Evolutionary conservation across 1,140 invertebrate genomes (phyloP), one percentile per base, ranked within the genome.

Genomic region (Elysia chlorotica): DNA sequence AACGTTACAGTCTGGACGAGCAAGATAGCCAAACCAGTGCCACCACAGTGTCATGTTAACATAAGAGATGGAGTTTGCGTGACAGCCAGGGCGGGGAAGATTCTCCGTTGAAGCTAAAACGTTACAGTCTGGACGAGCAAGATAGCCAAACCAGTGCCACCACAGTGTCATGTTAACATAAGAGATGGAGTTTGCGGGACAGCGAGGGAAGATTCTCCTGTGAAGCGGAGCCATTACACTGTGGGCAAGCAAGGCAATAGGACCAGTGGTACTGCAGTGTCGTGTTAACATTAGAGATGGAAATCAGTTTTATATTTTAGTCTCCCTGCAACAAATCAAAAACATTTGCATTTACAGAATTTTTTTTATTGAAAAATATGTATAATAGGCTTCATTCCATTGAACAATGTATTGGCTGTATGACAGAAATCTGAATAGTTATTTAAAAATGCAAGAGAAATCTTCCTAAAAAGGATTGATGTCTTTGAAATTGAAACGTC

Each of bases 1-100:
- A 37, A 14, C 23, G 4, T 33, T 53, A 53, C 23, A 53, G n/a
- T n/a, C n/a, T n/a, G n/a, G n/a, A n/a, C 33, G n/a, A 68, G 4
- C 19, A 3, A 23, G 36, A 23, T 4, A 19, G 2, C 0, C n/a
- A 54, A 19, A 14, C 19, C 21, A 23, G 23, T 38, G 33, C 33
- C 19, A n/a, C 6, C 6, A 25, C 37, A 66, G 65, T 17, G 25
- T 30, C 1, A 28, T 10, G 4, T 10, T 25, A 23, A 17, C n/a
- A 48, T 17, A 23, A 48, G 14, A 80, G 82, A 0, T 69, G 79
- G 28, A 74, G 71, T 54, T 70, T 84, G 30, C 33, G 48, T 4
- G 81, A 82, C 53, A 56, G 38, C 37, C 21, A 23, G n/a, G 23
- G 48, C 19, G 41, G 14, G 38, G 53, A 61, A 17, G 23, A 36